Percentiles rank a stretch among this genome's conserved stretches.
Conservation (phyloP, 2,888 invertebrate species). For the Sinopyrophorus schimmeli region DNA sequence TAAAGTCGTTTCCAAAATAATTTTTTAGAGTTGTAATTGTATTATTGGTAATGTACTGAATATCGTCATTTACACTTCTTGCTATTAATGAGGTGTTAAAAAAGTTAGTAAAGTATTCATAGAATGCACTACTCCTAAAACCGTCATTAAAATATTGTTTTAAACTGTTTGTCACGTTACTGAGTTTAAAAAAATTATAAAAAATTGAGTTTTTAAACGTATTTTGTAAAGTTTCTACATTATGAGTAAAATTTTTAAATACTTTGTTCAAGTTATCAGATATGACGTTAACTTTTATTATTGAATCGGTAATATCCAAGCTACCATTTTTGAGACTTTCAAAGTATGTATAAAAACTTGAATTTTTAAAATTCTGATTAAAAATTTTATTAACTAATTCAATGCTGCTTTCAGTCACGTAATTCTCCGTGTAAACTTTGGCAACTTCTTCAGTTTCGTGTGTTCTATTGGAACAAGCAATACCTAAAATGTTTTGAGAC, state of each 20-base stretch:
- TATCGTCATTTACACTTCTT: too few relatives aligned
- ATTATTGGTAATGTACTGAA: neutral
- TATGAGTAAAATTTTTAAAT: neutral
- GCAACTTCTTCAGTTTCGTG: neutral
- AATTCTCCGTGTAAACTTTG: neutral
- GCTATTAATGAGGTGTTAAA: conserved; percentile 1
- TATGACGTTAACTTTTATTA: too few relatives aligned
- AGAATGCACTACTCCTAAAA: conserved; percentile 7
- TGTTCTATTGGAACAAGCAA: conserved; percentile 7
- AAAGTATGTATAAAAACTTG: conserved; percentile 14
- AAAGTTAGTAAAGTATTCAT: conserved; percentile 3
- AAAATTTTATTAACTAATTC: conserved; percentile 1
- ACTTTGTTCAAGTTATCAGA: neutral
- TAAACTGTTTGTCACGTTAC: neutral
- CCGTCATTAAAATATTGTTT: neutral
- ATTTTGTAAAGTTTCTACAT: neutral
- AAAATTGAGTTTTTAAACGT: conserved; percentile 1
- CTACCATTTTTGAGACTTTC: neutral
- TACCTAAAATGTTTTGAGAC: conserved; percentile 2
- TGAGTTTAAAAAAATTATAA: neutral
- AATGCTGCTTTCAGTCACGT: neutral
- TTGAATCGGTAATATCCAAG: neutral
- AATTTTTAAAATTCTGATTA: conserved; percentile 6
- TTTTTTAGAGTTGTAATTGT: neutral
- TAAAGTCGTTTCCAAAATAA: conserved; percentile 6